Evolutionary conservation across 2,113 vertebrate genomes (phyloP).

Genomic region (Dicaeum eximium): DNA sequence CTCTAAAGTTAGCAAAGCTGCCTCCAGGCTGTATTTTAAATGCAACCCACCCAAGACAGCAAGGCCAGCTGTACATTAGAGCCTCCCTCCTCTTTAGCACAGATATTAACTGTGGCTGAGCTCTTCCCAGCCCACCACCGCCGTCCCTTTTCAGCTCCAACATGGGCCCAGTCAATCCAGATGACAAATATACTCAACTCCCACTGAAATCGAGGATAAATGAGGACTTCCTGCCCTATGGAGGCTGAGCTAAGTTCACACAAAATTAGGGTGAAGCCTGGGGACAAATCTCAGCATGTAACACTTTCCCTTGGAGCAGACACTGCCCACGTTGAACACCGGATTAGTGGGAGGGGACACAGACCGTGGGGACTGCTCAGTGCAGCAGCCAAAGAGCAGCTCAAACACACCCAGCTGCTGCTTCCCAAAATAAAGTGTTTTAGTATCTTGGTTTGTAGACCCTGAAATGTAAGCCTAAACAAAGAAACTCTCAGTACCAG

Average conservation of each 20-base stretch:
- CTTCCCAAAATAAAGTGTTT: not conserved
- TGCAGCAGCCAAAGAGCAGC: not conserved
- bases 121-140: not conserved
- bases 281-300: not conserved
- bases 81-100: not conserved
- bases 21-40: slow-evolving; percentile 18
- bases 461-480: not conserved
- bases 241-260: not conserved
- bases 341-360: not conserved
- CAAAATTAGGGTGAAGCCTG: not conserved
- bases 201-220: not conserved
- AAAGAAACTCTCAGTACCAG: not conserved
- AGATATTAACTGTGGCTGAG: not conserved
- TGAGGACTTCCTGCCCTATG: not conserved
- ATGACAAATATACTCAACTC: not conserved
- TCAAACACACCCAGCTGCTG: not conserved
- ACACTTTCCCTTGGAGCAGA: not conserved
- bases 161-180: not conserved
- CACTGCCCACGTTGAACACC: not conserved
- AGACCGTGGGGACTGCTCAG: not conserved
- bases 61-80: not conserved
- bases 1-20: slow-evolving; percentile 19
- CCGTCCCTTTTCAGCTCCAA: not conserved
- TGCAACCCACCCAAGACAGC: slow-evolving; percentile 10
- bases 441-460: not conserved